Conservation (phyloP, 2,888 invertebrate species). For the Drosophila bunnanda region DNA sequence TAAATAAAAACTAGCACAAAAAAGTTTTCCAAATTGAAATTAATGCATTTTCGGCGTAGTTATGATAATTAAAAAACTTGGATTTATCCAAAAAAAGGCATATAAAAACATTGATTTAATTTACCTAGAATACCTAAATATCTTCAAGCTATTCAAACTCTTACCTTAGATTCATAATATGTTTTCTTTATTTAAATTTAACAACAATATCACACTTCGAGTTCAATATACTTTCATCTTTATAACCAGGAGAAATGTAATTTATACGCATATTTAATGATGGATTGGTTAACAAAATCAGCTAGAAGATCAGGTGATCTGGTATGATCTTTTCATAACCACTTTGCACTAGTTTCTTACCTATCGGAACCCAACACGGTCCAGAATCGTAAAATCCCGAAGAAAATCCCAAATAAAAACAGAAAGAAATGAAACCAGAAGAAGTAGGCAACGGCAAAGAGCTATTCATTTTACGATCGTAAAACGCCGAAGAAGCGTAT, state of each 20-base stretch:
- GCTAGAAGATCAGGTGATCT: conserved; percentile 24
- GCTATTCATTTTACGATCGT: conserved; percentile 72
- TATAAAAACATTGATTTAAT: too few species aligned
- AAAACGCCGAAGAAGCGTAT: conserved; percentile 63
- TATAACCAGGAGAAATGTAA: conserved; percentile 1
- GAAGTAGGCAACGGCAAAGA: conserved; percentile 52
- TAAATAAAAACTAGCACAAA: too few species aligned
- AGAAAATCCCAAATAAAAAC: conserved; percentile 33
- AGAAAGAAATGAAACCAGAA: conserved; percentile 44
- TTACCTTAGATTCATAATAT: background rate
- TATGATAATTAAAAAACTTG: too few species aligned
- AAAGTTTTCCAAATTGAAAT: too few species aligned
- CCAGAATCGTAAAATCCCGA: conserved; percentile 55
- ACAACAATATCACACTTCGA: background rate
- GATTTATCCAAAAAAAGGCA: too few species aligned
- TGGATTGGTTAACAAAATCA: conserved; percentile 9
- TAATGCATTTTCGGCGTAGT: too few species aligned
- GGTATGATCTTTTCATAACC: conserved; percentile 35
- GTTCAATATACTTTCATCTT: background rate
- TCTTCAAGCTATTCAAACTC: too few species aligned
- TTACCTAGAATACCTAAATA: too few species aligned
- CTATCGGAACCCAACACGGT: background rate
- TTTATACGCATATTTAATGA: conserved; percentile 11
- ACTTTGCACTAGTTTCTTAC: conserved; percentile 43
- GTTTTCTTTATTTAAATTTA: background rate